Evolutionary conservation across 2,113 vertebrate species (phyloP), one percentile per base, ranked within the genome.

Genomic region (Hirundichthys speculiger): DNA sequence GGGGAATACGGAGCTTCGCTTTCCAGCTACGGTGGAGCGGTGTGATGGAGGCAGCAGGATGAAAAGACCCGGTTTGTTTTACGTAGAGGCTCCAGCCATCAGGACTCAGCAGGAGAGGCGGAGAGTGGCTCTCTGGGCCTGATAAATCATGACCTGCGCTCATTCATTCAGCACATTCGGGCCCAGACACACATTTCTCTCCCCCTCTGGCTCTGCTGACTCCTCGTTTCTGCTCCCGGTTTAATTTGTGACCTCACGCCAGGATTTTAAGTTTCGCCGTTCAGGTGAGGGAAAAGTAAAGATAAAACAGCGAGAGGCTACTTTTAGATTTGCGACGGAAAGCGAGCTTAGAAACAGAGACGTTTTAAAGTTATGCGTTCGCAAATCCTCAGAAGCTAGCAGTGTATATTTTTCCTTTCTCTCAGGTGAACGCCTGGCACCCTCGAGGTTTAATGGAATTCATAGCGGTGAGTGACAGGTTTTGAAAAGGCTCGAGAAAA

Each of bases 101-200:
- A 80, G 79, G 81, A 75, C 86, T 81, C 86, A 86, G 86, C 87
- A 83, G 91, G 88, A 88, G 86, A 73, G 68, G 68, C 72, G 62
- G 58, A 80, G 73, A 88, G 87, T 53, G 74, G 76, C 77, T 86
- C 83, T 84, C 62, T 54, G 65, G 83, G 82, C 67, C 83, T 77
- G 83, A 91, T 91, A 91, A 92, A 92, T 92, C 91, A 91, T 56
- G 69, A 77, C 84, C 88, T 78, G 79, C 76, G 75, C 76, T 79
- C 88, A 86, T 90, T 90, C 89, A 88, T 89, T 91, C 90, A 84
- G 90, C 85, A 89, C 89, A 89, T 91, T 90, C 82, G 85, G 79
- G 77, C 82, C 64, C 77, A 88, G 86, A 74, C 83, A 56, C 81
- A 73, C 76, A 85, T 87, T 83, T 84, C 79, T 87, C 85, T 80